Conservation (phyloP, 2,797 vertebrate species). For the Pelodytes ibericus region DNA sequence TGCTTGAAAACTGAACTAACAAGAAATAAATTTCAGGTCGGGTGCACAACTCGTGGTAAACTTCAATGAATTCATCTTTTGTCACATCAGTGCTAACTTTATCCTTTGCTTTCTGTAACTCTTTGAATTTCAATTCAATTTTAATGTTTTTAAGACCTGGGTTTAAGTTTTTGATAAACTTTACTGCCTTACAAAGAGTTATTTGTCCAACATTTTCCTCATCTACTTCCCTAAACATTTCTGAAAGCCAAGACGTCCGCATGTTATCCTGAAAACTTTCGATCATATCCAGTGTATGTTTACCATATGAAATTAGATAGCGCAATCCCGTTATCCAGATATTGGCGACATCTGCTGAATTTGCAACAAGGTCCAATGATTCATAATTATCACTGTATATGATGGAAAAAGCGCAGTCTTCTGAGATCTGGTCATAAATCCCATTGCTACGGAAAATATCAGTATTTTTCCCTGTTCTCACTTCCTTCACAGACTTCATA, state of each 20-base stretch:
- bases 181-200: slow-evolving; percentile 84
- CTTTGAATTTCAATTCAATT: slow-evolving; percentile 97
- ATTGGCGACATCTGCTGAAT: slow-evolving; percentile 94
- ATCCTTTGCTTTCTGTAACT: slow-evolving; percentile 92
- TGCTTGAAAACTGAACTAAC: slow-evolving; percentile 98
- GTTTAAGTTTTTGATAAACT: slow-evolving; percentile 89
- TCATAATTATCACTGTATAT: slow-evolving; percentile 97
- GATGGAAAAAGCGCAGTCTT: slow-evolving; percentile 95
- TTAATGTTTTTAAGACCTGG: slow-evolving; percentile 94
- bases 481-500: slow-evolving; percentile 94
- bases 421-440: slow-evolving; percentile 96
- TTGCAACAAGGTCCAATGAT: slow-evolving; percentile 95
- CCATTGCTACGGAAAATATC: slow-evolving; percentile 97
- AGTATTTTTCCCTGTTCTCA: slow-evolving; percentile 95
- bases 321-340: slow-evolving; percentile 97
- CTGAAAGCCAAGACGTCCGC: slow-evolving; percentile 93
- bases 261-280: slow-evolving; percentile 94
- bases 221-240: slow-evolving; percentile 87
- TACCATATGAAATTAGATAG: slow-evolving; percentile 96
- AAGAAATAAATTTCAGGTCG: slow-evolving; percentile 98
- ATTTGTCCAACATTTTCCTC: slow-evolving; percentile 78
- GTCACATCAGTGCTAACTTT: slow-evolving; percentile 83
- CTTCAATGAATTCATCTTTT: slow-evolving; percentile 93
- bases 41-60: slow-evolving; percentile 97
- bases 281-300: slow-evolving; percentile 94